phyloP scores from a whole-genome alignment of 2,113 vertebrate genomes.

The Leptobrachium ailaonicum region DNA sequence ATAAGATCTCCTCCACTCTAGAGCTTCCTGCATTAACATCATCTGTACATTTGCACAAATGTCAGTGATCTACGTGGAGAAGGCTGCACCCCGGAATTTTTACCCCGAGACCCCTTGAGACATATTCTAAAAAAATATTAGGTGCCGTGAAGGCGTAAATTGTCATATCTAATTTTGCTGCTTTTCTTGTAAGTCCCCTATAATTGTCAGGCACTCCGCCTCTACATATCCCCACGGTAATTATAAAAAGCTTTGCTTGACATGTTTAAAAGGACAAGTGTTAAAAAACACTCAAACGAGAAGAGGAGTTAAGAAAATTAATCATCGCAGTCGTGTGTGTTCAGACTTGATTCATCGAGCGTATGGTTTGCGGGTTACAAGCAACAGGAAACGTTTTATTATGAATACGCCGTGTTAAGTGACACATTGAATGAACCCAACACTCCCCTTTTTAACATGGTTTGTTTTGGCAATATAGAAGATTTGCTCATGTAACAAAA shows the following conservation, averaged over 20 bases:
- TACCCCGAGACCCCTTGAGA: too few relatives aligned
- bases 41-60: too few relatives aligned
- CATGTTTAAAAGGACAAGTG: background rate
- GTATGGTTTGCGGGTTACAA: background rate
- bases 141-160: too few relatives aligned
- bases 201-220: background rate
- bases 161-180: too few relatives aligned
- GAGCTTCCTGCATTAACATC: too few relatives aligned
- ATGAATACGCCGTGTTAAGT: background rate
- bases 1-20: too few relatives aligned
- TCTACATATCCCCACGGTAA: background rate
- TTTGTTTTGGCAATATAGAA: background rate
- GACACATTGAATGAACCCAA: background rate
- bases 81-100: too few relatives aligned
- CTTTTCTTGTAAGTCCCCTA: too few relatives aligned
- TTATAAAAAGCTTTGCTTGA: background rate
- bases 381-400: background rate
- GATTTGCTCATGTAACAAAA: background rate
- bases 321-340: background rate
- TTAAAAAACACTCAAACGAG: background rate
- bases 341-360: background rate
- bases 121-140: too few relatives aligned
- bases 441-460: background rate
- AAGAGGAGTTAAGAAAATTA: background rate
- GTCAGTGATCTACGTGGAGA: too few relatives aligned